Evolutionary conservation across 2,113 vertebrate genomes (phyloP), one percentile per base, ranked within the genome.

Genomic region (Paraplagusia blochii): DNA sequence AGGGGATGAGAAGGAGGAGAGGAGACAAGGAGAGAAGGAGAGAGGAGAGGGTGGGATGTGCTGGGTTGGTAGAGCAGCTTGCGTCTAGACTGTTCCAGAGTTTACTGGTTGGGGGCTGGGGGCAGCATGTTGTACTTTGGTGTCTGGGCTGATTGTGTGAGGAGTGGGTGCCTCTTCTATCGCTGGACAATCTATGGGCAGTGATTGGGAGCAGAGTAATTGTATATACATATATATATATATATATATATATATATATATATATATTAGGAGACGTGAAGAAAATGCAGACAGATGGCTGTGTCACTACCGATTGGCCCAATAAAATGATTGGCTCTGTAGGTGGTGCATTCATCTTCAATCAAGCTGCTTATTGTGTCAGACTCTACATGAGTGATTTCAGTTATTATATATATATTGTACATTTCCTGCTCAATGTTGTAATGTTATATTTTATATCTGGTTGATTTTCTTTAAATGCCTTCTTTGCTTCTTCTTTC

Each of bases 31-130:
- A 43, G 50, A 10, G 9, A 38, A 38, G 42, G 34, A 33, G 13
- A 14, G 55, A 22, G 40, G 29, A 35, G 54, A n/a, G 16, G 45
- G 52, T 59, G 55, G 13, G 55, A 56, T 75, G 74, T 17, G 44
- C 44, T 40, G 49, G 36, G 66, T 63, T 58, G 44, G 58, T 51
- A 53, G 61, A 79, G 72, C 74, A 80, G 78, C 74, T 86, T 78
- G 79, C 69, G 84, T 82, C 74, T 84, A 77, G 79, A 76, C 77
- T 81, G 74, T 80, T 80, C 68, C 64, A 42, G 47, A 70, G 74
- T 77, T 80, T 71, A 46, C 51, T 61, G 64, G 68, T 76, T 55
- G 50, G 63, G 63, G 29, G 14, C 11, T 35, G 16, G 52, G 55
- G 67, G 60, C 51, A 29, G 22, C 6, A 72, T 49, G 67, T 85